Evolutionary conservation across 2,797 vertebrate species (phyloP).

Genomic region (Melanotaenia pygmaea): DNA sequence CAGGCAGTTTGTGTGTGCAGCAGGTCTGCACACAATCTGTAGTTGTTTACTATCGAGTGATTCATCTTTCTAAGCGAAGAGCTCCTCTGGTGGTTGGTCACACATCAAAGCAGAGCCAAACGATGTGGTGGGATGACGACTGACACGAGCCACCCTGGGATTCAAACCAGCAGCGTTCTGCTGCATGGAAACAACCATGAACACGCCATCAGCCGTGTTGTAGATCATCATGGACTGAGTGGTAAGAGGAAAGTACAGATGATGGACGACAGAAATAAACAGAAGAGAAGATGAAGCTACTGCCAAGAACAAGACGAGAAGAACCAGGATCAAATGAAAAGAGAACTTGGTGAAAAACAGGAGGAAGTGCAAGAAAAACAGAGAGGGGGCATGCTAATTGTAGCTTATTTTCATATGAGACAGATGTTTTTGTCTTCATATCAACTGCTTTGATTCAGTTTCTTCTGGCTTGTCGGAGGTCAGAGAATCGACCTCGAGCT

Average conservation of each 20-base stretch:
- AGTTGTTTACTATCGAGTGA: constrained; percentile 61
- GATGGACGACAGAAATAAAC: background rate
- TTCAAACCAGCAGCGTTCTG: constrained; percentile 12
- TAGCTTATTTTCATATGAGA: constrained; percentile 38
- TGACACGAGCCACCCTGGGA: constrained; percentile 2
- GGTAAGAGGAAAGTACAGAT: background rate
- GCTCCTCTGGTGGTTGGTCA: constrained; percentile 52
- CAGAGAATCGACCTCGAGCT: constrained; percentile 25
- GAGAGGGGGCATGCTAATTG: constrained; percentile 35
- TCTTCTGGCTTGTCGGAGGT: constrained; percentile 33
- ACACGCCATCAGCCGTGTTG: background rate
- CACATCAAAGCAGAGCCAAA: constrained; percentile 51
- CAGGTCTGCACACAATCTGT: constrained; percentile 47
- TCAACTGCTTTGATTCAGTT: constrained; percentile 22
- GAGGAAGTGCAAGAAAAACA: constrained; percentile 11
- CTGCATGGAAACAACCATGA: background rate
- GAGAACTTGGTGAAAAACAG: constrained; percentile 1
- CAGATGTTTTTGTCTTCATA: constrained; percentile 25
- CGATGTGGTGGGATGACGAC: constrained; percentile 7
- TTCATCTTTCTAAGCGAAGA: constrained; percentile 52
- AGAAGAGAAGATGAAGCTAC: constrained; percentile 1
- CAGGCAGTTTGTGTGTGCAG: background rate
- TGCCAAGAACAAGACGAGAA: constrained; percentile 33
- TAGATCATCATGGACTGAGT: background rate
- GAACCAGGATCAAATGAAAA: constrained; percentile 11